phyloP scores from a whole-genome alignment of 1,140 invertebrate genomes.

The Drusus annulatus region DNA sequence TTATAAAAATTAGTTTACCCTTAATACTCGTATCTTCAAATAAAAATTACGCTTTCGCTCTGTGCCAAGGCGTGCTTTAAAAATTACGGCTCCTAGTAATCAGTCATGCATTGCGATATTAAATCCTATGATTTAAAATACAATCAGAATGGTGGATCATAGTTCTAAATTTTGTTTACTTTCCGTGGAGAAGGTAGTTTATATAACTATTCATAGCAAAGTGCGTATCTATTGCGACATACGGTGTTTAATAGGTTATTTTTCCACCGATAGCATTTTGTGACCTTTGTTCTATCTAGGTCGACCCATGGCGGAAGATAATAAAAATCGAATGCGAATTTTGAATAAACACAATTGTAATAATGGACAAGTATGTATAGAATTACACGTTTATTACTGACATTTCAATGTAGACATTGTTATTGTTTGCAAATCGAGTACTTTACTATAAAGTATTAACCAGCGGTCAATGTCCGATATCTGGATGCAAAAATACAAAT shows the following conservation, averaged over 20 bases:
- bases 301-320: background rate
- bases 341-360: background rate
- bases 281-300: conserved; percentile 1
- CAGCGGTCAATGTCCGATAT: conserved; percentile 26
- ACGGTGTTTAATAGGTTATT: background rate
- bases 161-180: no score
- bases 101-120: no score
- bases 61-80: no score
- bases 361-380: background rate
- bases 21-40: no score
- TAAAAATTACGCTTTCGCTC: no score
- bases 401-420: background rate
- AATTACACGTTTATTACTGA: background rate
- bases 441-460: background rate
- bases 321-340: conserved; percentile 2
- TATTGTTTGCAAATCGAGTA: conserved; percentile 18
- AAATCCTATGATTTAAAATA: no score
- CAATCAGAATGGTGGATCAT: no score
- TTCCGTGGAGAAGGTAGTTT: no score
- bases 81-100: no score
- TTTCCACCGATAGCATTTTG: background rate
- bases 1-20: no score
- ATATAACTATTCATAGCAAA: no score
- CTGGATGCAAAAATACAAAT: background rate
- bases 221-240: no score